Evolutionary conservation across 2,113 vertebrate genomes (phyloP).

Genomic region (Hemibagrus wyckioides): DNA sequence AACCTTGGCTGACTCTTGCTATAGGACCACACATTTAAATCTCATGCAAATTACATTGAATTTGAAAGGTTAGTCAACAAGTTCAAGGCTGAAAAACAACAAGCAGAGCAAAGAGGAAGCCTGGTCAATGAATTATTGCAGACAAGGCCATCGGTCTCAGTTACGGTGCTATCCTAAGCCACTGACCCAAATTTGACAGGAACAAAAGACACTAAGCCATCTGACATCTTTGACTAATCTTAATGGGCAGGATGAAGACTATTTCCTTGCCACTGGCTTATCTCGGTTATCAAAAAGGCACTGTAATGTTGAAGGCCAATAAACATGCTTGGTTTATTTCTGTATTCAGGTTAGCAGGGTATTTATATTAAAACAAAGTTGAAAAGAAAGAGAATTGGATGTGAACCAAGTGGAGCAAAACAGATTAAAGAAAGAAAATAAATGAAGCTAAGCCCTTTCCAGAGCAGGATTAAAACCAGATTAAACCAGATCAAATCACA

Average conservation of each 20-base stretch:
- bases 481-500: slow-evolving; percentile 32
- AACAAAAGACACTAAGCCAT: slow-evolving; percentile 72
- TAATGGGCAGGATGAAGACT: slow-evolving; percentile 73
- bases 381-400: slow-evolving; percentile 4
- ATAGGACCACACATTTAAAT: slow-evolving; percentile 33
- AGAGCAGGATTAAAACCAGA: slow-evolving; percentile 35
- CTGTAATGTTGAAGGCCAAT: slow-evolving; percentile 40
- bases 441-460: background rate
- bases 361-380: background rate
- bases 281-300: slow-evolving; percentile 52
- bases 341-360: slow-evolving; percentile 13
- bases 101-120: slow-evolving; percentile 20
- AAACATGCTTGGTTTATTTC: slow-evolving; percentile 1
- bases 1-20: slow-evolving; percentile 19
- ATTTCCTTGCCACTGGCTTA: slow-evolving; percentile 65
- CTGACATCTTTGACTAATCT: slow-evolving; percentile 75
- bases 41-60: slow-evolving; percentile 33
- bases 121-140: slow-evolving; percentile 50
- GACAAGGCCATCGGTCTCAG: slow-evolving; percentile 56
- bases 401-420: slow-evolving; percentile 6
- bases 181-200: slow-evolving; percentile 72
- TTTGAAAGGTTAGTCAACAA: slow-evolving; percentile 33
- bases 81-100: slow-evolving; percentile 37
- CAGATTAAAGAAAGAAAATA: slow-evolving; percentile 31
- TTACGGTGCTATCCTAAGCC: slow-evolving; percentile 67